Conservation (phyloP, 1,140 invertebrate species). For the Drosophila ficusphila region DNA sequence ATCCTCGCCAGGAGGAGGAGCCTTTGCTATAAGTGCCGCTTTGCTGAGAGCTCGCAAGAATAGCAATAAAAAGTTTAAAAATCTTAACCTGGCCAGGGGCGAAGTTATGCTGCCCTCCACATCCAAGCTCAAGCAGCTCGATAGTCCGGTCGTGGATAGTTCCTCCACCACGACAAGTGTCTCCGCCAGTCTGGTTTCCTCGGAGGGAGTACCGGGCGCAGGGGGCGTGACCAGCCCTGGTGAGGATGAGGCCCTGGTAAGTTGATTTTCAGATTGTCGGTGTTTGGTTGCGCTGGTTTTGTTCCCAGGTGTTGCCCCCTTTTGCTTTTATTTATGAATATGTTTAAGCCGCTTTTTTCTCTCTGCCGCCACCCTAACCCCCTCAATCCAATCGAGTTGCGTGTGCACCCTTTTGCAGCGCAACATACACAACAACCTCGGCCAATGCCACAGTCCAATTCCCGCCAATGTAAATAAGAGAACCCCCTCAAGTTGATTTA, state of each 20-base stretch:
- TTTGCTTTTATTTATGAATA: conserved; percentile 58
- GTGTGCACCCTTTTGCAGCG: conserved; percentile 33
- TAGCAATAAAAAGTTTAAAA: conserved; percentile 81
- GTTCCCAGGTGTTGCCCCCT: conserved; percentile 29
- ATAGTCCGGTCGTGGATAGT: conserved; percentile 48
- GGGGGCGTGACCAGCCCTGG: conserved; percentile 22
- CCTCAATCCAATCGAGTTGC: conserved; percentile 17
- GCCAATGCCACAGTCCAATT: conserved; percentile 28
- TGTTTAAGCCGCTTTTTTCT: conserved; percentile 68
- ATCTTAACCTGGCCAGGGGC: conserved; percentile 77
- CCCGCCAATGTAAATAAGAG: conserved; percentile 40
- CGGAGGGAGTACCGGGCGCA: conserved; percentile 20
- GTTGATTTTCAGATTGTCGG: conserved; percentile 58
- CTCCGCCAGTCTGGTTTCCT: conserved; percentile 15
- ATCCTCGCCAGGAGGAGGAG: conserved; percentile 20
- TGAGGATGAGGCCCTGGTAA: conserved; percentile 73
- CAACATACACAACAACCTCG: conserved; percentile 23
- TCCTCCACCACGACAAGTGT: not conserved
- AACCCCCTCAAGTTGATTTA: conserved; percentile 46
- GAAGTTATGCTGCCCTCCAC: conserved; percentile 82
- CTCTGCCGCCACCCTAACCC: conserved; percentile 30
- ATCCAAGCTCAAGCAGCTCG: conserved; percentile 75
- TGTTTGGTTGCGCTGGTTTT: conserved; percentile 40
- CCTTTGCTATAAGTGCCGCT: conserved; percentile 49
- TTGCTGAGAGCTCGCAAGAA: conserved; percentile 67